Evolutionary conservation across 2,888 invertebrate genomes (phyloP).

Genomic region (Dermolepida albohirtum): DNA sequence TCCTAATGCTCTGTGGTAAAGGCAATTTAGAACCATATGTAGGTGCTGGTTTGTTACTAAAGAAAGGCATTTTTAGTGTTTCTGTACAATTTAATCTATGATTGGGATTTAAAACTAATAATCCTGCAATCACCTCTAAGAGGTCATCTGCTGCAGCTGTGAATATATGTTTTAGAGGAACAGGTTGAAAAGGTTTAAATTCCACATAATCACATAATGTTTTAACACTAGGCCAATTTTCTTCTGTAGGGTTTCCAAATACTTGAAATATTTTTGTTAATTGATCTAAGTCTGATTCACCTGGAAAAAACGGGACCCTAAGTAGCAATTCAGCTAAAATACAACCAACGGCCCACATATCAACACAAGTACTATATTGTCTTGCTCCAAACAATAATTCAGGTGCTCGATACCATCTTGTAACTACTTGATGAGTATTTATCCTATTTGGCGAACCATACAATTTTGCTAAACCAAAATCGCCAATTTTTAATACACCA

Average conservation of each 20-base stretch:
- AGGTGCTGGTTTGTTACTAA: conserved; percentile 90
- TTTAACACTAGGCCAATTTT: conserved; percentile 89
- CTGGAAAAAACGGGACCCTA: conserved; percentile 94
- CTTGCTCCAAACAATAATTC: conserved; percentile 96
- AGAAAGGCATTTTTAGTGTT: conserved; percentile 90
- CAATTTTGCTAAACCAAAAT: conserved; percentile 98
- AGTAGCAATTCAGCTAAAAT: conserved; percentile 94
- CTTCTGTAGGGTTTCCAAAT: conserved; percentile 92
- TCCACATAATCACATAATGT: conserved; percentile 91
- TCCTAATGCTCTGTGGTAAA: conserved; percentile 75
- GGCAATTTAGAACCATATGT: conserved; percentile 87
- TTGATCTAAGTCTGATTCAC: conserved; percentile 97
- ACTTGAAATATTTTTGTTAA: conserved; percentile 94
- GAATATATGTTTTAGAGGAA: conserved; percentile 91
- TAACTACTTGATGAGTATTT: conserved; percentile 98
- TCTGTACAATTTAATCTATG: conserved; percentile 84
- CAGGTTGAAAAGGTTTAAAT: conserved; percentile 88
- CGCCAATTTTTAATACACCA: conserved; percentile 96
- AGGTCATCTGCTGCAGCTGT: conserved; percentile 95
- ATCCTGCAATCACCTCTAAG: conserved; percentile 80
- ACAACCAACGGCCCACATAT: conserved; percentile 99
- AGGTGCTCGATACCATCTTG: conserved; percentile 92
- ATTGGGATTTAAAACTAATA: conserved; percentile 86
- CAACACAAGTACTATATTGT: conserved; percentile 95
- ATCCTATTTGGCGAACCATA: conserved; percentile 96